Evolutionary conservation across 2,888 invertebrate genomes (phyloP), one percentile per base, ranked within the genome.

Genomic region (Drosophila engyochracea): DNA sequence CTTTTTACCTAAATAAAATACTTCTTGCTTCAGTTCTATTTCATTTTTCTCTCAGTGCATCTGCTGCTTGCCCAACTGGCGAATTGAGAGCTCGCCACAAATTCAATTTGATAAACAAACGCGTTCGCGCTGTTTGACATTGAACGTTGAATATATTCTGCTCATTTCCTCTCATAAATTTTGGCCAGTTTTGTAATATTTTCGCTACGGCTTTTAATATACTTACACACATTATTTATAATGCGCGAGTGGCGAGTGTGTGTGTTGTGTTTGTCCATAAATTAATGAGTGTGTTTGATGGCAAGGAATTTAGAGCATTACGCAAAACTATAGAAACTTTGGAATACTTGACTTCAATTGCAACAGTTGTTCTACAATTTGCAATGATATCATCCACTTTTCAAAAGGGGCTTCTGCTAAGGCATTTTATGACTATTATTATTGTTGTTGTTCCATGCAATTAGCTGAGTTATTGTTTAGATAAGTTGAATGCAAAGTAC

Each of bases 161-260:
- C 60, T 68, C 71, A 78, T 73, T 85, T 89, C 88, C 85, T 76
- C 73, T 61, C 75, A 85, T 89, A 89, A 82, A 85, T 87, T 83
- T 82, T 85, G 71, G 70, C 72, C 74, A 84, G 72, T 85, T 85
- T 84, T 85, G 85, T 89, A 85, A 85, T 76, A 58, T 70, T 71
- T 67, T 71, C 61, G 62, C 16, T 47, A 28, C 31, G 70, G 60
- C 51, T 47, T 59, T 52, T 62, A 70, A 67, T 61, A 80, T 41
- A 64, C 66, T 58, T 31, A 41, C 30, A 54, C 31, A 66, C 44
- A 25, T 51, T 74, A 79, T 73, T 62, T 65, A 66, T 78, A 35
- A n/a, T 19, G 44, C 4, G 28, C 16, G 16, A 25, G 25, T 14
- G 85, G 9, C 16, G 52, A 37, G 44, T 41, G 7, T 25, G 25